These are phyloP conservation scores for Drosophila ananassae DNA, from an alignment of 1,140 invertebrate genomes.

Conservation along the genomic window DNA sequence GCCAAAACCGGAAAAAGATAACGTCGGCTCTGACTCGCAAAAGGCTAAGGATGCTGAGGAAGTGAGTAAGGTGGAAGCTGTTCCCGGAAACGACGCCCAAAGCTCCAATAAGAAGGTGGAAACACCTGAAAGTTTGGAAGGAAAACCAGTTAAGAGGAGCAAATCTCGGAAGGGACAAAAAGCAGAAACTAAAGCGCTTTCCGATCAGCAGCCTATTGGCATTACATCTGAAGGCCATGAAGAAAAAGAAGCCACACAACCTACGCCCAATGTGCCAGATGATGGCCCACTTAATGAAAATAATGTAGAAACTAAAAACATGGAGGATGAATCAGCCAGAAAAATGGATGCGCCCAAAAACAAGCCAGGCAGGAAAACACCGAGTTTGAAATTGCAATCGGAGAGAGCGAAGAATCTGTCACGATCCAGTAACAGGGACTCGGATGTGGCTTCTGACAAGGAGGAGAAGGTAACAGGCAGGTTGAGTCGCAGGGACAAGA, in stretches of 20 bases:
- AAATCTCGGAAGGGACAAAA: background rate
- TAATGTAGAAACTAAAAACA: background rate
- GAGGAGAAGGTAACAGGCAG: conserved; percentile 1
- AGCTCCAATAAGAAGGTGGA: background rate
- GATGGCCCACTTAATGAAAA: background rate
- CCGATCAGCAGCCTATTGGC: background rate
- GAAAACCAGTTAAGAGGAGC: background rate
- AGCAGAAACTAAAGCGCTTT: background rate
- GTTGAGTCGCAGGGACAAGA: conserved; percentile 10
- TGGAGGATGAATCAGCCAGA: background rate
- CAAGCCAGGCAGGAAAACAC: background rate
- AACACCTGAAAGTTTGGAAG: background rate
- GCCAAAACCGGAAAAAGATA: background rate
- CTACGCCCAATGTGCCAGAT: background rate
- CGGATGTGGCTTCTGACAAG: background rate
- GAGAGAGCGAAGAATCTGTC: background rate
- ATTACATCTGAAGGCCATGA: background rate
- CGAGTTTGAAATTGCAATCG: background rate
- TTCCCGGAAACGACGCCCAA: background rate
- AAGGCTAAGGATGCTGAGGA: background rate
- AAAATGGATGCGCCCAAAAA: background rate
- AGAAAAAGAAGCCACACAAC: background rate
- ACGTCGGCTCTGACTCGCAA: background rate
- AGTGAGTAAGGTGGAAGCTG: background rate
- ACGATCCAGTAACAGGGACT: background rate